phyloP scores from a whole-genome alignment of 2,113 vertebrate species.

The Tragelaphus buxtoni region DNA sequence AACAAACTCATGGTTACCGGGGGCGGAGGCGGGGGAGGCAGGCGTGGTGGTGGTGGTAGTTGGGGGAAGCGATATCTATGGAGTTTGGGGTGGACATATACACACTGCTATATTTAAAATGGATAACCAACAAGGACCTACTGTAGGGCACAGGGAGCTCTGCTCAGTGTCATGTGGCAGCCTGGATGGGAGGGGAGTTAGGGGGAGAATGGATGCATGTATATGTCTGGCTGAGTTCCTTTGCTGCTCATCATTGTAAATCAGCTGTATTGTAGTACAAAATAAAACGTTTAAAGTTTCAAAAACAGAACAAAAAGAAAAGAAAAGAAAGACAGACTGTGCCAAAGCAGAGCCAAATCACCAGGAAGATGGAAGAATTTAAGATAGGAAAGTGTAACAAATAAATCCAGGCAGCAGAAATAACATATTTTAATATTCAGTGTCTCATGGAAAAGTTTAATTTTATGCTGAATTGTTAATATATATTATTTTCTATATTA shows the following conservation, averaged over 20 bases:
- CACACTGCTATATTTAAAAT: not conserved
- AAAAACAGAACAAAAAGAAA: not conserved
- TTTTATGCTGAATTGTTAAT: not conserved
- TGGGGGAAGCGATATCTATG: not conserved
- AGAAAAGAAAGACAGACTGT: not conserved
- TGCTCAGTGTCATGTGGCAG: not conserved
- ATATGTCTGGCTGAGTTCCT: not conserved
- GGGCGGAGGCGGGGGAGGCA: no score
- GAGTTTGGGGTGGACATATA: not conserved
- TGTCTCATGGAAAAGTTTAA: not conserved
- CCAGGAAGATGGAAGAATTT: not conserved
- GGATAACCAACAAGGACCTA: not conserved
- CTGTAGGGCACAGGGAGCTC: not conserved
- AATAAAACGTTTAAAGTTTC: not conserved
- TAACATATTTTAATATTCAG: not conserved
- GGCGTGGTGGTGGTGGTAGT: no score
- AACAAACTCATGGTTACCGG: not conserved
- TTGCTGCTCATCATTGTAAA: not conserved
- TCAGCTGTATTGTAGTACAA: not conserved
- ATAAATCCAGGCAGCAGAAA: not conserved
- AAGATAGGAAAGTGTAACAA: not conserved
- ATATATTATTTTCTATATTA: no score
- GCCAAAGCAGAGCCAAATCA: rapidly evolving
- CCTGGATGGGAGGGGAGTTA: not conserved
- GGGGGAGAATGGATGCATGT: not conserved